Evolutionary conservation across 2,797 vertebrate genomes (phyloP).

Genomic region (Yasuhikotakia modesta): DNA sequence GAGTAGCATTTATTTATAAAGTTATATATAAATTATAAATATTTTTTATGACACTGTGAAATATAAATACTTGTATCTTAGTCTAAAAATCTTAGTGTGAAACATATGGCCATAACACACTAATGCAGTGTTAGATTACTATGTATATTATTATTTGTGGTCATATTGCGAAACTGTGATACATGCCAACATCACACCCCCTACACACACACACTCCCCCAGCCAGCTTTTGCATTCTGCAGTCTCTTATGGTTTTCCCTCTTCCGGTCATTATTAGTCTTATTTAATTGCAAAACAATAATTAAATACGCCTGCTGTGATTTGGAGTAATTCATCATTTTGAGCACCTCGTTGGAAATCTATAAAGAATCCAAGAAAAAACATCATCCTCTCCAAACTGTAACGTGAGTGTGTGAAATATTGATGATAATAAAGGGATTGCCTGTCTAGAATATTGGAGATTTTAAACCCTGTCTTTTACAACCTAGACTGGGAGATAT

Average conservation of each 20-base stretch:
- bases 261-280: constrained; percentile 54
- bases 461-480: background rate
- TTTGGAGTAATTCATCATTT: constrained; percentile 46
- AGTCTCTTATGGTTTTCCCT: constrained; percentile 30
- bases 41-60: background rate
- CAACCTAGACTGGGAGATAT: background rate
- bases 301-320: constrained; percentile 55
- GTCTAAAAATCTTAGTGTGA: background rate
- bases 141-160: constrained; percentile 3
- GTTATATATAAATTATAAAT: too few relatives aligned
- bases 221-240: background rate
- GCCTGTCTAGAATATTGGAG: background rate
- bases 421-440: background rate
- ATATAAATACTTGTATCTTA: background rate
- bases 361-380: constrained; percentile 54
- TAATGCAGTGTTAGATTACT: background rate
- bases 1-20: background rate
- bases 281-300: constrained; percentile 59
- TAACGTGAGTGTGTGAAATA: background rate
- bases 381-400: constrained; percentile 26
- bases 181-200: background rate
- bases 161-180: background rate
- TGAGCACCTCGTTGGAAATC: constrained; percentile 44
- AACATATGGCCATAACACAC: background rate
- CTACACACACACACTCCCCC: constrained; percentile 8